Base-by-base conservation (phyloP, 2,797 vertebrate species). In the Orientallactaga sibirica region DNA sequence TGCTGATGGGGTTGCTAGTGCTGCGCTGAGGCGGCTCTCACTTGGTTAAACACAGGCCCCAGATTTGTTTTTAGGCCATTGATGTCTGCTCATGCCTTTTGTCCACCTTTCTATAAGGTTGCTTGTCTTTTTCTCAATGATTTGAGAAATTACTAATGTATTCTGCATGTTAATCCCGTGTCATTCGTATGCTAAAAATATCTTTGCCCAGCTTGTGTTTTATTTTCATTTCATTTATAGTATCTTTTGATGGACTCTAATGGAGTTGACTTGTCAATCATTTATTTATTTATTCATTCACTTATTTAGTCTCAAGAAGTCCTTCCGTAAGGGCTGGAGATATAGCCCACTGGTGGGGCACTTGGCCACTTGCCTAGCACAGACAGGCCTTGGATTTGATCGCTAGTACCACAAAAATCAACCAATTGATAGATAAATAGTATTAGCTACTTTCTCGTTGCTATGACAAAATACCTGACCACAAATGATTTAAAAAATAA, bases 41-140 rank as follows among this genome's bases (percentile, higher is more conserved):
- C 55, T 86, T 64, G 8, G 4, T 18, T n/a, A 18, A 25, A 43
- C 43, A 82, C 41, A 71, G 25, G 66, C 19, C 41, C n/a, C 66
- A 64, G 27, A n/a, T 52, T 52, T 52, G 7, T 52, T 52, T 52
- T 52, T 37, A 78, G 85, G 58, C 37, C 58, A 52, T 41, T 41
- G 48, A 68, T n/a, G 29, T 4, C 19, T n/a, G 24, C 12, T 48
- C 24, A 14, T 27, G 33, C 24, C 70, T 79, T 75, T 58, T 88
- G 15, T 74, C 27, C 20, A 9, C 80, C 29, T 82, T 55, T 70
- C 58, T 55, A 14, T 19, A 52, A 70, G 68, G 25, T 25, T 64
- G 8, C 37, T 78, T 67, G 78, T 68, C 19, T 70, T 85, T 86
- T 89, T 80, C 68, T 70, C 62, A 80, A 92, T 5, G 18, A 85